Conservation (phyloP, 2,888 invertebrate genomes). For the Cryptosula pallasiana region DNA sequence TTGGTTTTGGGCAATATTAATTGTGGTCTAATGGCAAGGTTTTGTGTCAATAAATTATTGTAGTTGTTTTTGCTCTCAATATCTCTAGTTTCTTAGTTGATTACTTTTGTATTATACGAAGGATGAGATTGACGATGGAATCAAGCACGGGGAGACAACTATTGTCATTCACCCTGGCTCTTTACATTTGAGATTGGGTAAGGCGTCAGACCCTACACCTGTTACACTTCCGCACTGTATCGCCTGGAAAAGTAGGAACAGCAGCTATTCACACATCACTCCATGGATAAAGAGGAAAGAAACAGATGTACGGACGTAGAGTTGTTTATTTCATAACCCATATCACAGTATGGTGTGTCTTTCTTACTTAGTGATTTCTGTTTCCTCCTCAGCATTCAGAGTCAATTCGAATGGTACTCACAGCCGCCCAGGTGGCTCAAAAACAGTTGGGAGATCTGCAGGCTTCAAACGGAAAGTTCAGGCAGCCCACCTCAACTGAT, state of each 20-base stretch:
- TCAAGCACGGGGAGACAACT: conserved; percentile 38
- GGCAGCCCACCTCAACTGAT: conserved; percentile 40
- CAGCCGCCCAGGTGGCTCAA: background rate
- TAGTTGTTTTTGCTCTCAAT: too few species aligned
- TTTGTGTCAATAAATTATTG: too few species aligned
- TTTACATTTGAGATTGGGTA: conserved; percentile 77
- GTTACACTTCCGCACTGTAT: conserved; percentile 78
- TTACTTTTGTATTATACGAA: too few species aligned
- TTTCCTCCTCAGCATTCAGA: background rate
- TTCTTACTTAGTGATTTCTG: too few species aligned
- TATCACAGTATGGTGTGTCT: too few species aligned
- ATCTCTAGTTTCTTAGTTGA: too few species aligned
- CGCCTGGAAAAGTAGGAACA: conserved; percentile 60
- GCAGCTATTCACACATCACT: background rate
- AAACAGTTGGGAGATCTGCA: conserved; percentile 9
- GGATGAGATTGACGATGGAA: background rate
- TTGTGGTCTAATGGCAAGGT: too few species aligned
- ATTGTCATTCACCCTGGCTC: conserved; percentile 93
- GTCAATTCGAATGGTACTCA: conserved; percentile 7
- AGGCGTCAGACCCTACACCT: conserved; percentile 84
- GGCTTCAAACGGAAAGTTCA: conserved; percentile 34
- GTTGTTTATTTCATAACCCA: background rate
- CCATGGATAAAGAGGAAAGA: background rate
- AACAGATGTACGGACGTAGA: background rate
- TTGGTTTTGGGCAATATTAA: too few species aligned